A percentile compares a stretch with the other conserved stretches of the same genome.
Evolutionary conservation across 2,888 invertebrate genomes (phyloP).

Genomic region (Protodeltote pygarga): DNA sequence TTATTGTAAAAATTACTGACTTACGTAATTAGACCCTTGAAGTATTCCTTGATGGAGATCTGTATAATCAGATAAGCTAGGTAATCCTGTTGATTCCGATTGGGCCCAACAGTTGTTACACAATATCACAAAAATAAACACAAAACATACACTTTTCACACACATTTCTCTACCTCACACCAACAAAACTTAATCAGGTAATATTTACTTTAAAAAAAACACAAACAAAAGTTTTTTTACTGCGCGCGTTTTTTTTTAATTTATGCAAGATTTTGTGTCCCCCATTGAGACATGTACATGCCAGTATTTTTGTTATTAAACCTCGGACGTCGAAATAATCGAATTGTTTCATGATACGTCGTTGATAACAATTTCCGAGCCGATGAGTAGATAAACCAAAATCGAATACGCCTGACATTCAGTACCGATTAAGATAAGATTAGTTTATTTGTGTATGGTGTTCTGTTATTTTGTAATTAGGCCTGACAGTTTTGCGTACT

Average conservation of each 20-base stretch:
- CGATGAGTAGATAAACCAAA: slow-evolving; percentile 59
- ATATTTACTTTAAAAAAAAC: no score
- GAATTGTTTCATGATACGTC: slow-evolving; percentile 55
- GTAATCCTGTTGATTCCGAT: not conserved
- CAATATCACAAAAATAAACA: slow-evolving; percentile 27
- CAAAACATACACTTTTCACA: slow-evolving; percentile 12
- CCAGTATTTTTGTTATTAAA: no score
- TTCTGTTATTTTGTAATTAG: slow-evolving; percentile 7
- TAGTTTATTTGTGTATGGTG: slow-evolving; percentile 9
- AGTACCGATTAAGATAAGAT: slow-evolving; percentile 51
- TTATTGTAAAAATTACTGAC: no score
- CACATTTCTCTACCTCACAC: slow-evolving; percentile 18
- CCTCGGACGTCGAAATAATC: no score
- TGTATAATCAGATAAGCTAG: not conserved
- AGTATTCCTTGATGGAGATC: slow-evolving; percentile 3
- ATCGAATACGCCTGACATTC: slow-evolving; percentile 53
- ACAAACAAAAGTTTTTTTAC: not conserved
- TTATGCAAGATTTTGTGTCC: not conserved
- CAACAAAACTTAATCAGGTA: no score
- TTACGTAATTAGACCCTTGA: slow-evolving; percentile 19
- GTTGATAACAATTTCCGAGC: slow-evolving; percentile 58
- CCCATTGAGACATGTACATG: slow-evolving; percentile 6
- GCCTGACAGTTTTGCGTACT: no score
- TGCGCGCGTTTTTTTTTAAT: not conserved
- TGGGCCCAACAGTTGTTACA: slow-evolving; percentile 16